Conservation (phyloP, 2,888 invertebrate genomes). For the Rotaria sp. region DNA sequence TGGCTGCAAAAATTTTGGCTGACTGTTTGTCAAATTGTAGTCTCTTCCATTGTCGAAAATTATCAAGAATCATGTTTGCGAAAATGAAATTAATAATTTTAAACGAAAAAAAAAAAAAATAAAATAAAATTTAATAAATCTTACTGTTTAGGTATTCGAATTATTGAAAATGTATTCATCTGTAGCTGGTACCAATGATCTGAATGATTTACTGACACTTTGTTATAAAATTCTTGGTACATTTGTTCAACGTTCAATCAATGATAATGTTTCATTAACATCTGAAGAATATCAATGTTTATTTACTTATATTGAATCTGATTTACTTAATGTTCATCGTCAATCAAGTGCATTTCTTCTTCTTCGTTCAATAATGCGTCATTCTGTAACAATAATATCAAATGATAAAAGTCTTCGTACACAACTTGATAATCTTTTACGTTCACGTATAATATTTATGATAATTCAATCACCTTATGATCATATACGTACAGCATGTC, state of each 20-base stretch:
- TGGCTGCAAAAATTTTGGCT: no score
- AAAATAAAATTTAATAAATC: no score
- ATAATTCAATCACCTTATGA: background rate
- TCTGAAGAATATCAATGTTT: slow-evolving; percentile 2
- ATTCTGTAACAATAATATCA: background rate
- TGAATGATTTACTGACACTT: slow-evolving; percentile 10
- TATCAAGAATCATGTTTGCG: no score
- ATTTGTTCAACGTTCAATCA: background rate
- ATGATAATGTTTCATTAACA: background rate
- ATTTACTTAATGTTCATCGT: background rate
- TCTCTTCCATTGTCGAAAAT: no score
- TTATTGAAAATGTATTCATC: background rate
- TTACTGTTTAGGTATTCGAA: background rate
- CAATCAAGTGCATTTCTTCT: slow-evolving; percentile 27
- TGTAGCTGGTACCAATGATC: background rate
- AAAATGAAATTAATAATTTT: background rate
- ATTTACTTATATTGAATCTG: slow-evolving; percentile 13
- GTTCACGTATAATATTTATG: background rate
- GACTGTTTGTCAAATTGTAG: no score
- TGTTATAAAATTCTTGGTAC: slow-evolving; percentile 1
- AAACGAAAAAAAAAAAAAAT: no score
- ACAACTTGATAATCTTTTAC: background rate
- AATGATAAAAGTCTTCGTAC: background rate
- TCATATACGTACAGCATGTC: background rate
- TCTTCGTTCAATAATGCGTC: background rate